phyloP scores from a whole-genome alignment of 2,888 invertebrate genomes.

The Cephus sareptanus region DNA sequence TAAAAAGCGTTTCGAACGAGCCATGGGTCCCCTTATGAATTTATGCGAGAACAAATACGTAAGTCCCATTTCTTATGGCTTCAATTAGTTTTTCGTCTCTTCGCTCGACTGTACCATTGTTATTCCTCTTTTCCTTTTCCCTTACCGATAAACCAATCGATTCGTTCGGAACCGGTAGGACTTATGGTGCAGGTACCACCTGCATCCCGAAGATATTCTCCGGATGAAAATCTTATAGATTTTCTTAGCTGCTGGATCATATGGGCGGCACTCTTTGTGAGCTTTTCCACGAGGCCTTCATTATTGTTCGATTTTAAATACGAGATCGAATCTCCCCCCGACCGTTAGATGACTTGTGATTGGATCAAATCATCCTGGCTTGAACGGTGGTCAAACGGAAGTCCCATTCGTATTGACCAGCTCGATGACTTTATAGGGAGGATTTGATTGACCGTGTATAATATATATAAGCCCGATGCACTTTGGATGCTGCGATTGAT shows the following conservation, averaged over 20 bases:
- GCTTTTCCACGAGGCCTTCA: background rate
- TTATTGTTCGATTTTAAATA: background rate
- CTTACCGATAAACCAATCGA: background rate
- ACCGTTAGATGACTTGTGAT: background rate
- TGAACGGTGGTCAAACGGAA: background rate
- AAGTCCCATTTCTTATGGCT: background rate
- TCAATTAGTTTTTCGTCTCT: background rate
- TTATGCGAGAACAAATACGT: background rate
- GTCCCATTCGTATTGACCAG: background rate
- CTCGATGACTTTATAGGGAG: background rate
- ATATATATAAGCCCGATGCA: background rate
- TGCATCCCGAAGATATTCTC: background rate
- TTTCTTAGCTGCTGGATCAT: background rate
- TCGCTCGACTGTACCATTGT: background rate
- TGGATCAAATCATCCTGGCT: background rate
- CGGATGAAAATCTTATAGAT: background rate
- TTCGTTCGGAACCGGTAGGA: background rate
- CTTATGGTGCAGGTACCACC: background rate
- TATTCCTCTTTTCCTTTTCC: background rate
- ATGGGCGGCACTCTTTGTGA: background rate
- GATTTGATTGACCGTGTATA: background rate
- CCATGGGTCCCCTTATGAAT: background rate
- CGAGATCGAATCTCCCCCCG: background rate
- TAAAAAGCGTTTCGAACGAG: background rate
- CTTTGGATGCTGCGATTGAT: background rate